Percentiles rank a stretch among this genome's conserved stretches.
These are phyloP conservation scores for Carterocephalus palaemon DNA, from an alignment of 2,888 invertebrate genomes.

Conservation along the genomic window DNA sequence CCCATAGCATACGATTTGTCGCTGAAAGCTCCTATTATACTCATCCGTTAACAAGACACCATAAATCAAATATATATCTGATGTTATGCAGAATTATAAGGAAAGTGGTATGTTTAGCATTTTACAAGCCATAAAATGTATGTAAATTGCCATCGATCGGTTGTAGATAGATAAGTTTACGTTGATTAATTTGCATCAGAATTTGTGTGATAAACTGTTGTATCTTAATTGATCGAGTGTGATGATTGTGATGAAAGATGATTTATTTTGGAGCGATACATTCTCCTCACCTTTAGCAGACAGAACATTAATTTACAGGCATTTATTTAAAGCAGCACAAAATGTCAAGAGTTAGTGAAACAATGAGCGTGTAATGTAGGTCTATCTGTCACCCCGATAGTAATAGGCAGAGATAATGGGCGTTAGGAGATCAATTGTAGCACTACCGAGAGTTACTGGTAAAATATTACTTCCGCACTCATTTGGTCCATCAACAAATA, in stretches of 20 bases:
- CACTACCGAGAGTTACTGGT: constrained; percentile 11
- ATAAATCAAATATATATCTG: constrained; percentile 25
- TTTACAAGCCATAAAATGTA: constrained; percentile 25
- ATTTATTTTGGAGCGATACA: constrained; percentile 20
- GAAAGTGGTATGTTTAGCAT: constrained; percentile 25
- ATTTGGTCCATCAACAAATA: not conserved
- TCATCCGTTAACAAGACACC: constrained; percentile 17
- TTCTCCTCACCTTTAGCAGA: constrained; percentile 23
- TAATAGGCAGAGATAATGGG: constrained; percentile 17
- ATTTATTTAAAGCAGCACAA: constrained; percentile 33
- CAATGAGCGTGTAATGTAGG: constrained; percentile 29
- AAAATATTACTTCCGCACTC: constrained; percentile 21
- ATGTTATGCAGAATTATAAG: constrained; percentile 24
- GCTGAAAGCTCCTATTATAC: constrained; percentile 22
- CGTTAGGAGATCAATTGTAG: constrained; percentile 14
- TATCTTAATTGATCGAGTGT: constrained; percentile 25
- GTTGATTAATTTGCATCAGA: constrained; percentile 23
- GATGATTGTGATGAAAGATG: constrained; percentile 26
- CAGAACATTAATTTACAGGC: constrained; percentile 30
- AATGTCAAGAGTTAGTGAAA: constrained; percentile 35
- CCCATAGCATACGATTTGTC: too few species aligned
- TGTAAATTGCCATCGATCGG: constrained; percentile 23
- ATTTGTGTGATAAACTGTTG: constrained; percentile 18
- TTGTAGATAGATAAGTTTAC: constrained; percentile 24
- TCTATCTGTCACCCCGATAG: constrained; percentile 26